Conservation (phyloP, 2,797 vertebrate species). For the Cossypha dichroa region DNA sequence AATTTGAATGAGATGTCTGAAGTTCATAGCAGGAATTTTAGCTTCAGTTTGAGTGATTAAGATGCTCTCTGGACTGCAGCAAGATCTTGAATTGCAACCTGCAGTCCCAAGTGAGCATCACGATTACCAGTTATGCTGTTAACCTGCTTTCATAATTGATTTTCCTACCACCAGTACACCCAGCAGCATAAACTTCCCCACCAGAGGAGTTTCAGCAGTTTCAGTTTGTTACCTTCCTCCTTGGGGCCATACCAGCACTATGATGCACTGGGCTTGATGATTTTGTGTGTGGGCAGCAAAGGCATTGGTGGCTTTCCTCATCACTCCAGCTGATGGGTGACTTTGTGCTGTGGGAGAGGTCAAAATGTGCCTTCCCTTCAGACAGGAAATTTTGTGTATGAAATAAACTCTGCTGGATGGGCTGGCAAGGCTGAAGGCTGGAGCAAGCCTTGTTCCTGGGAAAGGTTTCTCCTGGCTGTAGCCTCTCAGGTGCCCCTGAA, state of each 20-base stretch:
- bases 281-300: not conserved
- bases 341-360: not conserved
- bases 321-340: not conserved
- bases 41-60: not conserved
- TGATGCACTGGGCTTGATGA: not conserved
- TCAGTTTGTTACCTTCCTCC: not conserved
- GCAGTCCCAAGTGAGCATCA: not conserved
- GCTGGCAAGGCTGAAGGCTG: not conserved
- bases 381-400: not conserved
- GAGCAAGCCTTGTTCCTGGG: not conserved
- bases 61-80: not conserved
- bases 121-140: rapidly evolving
- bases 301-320: not conserved
- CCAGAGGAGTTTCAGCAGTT: not conserved
- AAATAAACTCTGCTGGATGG: not conserved
- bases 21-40: not conserved
- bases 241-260: not conserved
- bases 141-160: not conserved
- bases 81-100: not conserved
- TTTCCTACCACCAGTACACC: not conserved
- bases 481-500: rapidly evolving
- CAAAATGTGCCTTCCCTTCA: not conserved
- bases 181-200: not conserved
- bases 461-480: not conserved
- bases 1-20: not conserved